These are phyloP conservation scores for Colistium nudipinnis DNA, from an alignment of 2,113 vertebrate species.

Conservation along the genomic window DNA sequence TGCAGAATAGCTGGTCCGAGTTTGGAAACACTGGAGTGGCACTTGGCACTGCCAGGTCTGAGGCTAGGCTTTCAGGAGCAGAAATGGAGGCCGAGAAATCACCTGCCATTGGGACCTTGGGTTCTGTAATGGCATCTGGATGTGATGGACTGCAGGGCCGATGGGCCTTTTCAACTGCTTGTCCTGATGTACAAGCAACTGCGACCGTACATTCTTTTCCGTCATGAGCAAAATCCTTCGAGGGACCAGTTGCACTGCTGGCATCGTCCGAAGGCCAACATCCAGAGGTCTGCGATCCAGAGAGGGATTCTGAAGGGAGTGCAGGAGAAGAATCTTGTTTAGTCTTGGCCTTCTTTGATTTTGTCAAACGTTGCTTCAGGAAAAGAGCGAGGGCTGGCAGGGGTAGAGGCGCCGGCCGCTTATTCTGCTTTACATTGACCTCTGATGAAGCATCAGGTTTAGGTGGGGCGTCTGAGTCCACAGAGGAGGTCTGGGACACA, in stretches of 20 bases:
- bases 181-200: not conserved
- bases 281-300: slow-evolving; percentile 12
- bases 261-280: not conserved
- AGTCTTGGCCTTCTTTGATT: slow-evolving; percentile 61
- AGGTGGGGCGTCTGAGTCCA: not conserved
- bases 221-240: not conserved
- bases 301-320: slow-evolving; percentile 9
- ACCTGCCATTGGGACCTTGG: slow-evolving; percentile 1
- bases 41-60: slow-evolving; percentile 9
- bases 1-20: slow-evolving; percentile 11
- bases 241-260: not conserved
- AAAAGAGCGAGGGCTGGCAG: slow-evolving; percentile 79
- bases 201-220: not conserved
- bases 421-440: slow-evolving; percentile 40
- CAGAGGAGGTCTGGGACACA: slow-evolving; percentile 3
- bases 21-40: slow-evolving; percentile 19
- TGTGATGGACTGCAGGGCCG: not conserved
- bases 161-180: not conserved
- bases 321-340: slow-evolving; percentile 5
- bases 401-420: slow-evolving; percentile 67
- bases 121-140: slow-evolving; percentile 1
- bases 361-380: slow-evolving; percentile 75
- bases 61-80: slow-evolving; percentile 6
- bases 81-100: not conserved
- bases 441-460: slow-evolving; percentile 9